A percentile compares a stretch with the other conserved stretches of the same genome.
Evolutionary conservation across 2,113 vertebrate genomes (phyloP).

Genomic region (Phaetusa simplex): DNA sequence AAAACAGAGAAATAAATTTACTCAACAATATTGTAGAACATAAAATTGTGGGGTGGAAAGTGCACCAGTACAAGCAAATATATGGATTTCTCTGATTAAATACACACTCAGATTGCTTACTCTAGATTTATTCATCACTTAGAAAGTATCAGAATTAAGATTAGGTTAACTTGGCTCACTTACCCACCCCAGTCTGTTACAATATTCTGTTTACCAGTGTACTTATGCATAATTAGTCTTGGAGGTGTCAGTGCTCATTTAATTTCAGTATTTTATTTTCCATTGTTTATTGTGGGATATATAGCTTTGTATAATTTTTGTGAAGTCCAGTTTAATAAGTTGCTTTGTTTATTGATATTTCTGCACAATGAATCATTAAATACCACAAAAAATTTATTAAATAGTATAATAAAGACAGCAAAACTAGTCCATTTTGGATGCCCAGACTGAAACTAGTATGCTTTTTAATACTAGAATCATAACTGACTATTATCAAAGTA

Average conservation of each 20-base stretch:
- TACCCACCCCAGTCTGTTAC: not conserved
- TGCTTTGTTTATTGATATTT: not conserved
- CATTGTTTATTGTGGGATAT: not conserved
- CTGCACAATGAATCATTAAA: not conserved
- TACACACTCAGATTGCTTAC: not conserved
- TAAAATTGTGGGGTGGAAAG: not conserved
- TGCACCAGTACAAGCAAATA: not conserved
- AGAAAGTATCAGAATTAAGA: not conserved
- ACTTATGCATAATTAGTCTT: not conserved
- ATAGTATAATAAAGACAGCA: not conserved
- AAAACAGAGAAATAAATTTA: not conserved
- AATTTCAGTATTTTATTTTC: not conserved
- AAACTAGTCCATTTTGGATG: not conserved
- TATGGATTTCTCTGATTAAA: not conserved
- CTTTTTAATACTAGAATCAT: not conserved
- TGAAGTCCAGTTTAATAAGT: not conserved
- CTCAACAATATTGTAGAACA: not conserved
- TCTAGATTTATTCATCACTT: not conserved
- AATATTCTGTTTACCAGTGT: not conserved
- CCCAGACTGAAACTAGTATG: not conserved
- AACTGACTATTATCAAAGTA: not conserved
- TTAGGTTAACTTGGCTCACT: not conserved
- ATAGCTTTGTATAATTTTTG: not conserved
- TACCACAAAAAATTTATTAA: not conserved
- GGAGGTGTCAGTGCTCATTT: not conserved